Evolutionary conservation across 2,888 invertebrate genomes (phyloP), one percentile per base, ranked within the genome.

Genomic region (Drosophila maculinotata): DNA sequence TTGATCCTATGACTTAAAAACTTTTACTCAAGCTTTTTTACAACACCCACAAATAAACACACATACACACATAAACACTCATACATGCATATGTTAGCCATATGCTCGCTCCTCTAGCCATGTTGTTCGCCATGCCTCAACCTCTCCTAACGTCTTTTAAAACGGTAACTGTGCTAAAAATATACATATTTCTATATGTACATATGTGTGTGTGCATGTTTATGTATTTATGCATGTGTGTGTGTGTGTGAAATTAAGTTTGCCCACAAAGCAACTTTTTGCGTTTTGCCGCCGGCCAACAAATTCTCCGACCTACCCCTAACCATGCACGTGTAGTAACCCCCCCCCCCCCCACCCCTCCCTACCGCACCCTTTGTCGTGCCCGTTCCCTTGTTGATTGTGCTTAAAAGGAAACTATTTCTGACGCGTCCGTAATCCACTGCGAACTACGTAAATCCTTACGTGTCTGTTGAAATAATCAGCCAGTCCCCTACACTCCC

Each of bases 391-490:
- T 20, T 20, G 68, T 56, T 77, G 78, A 72, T 72, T 73, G 68
- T 53, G 72, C 74, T 20, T 20, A 20, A 60, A 77, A 86, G 62
- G 68, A 87, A 86, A 87, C 87, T 80, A 80, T 80, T 88, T 88
- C 68, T 68, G 77, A 88, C 80, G 80, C 70, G 75, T 51, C 60
- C 85, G 78, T 77, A 77, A 72, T 77, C 78, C 72, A 67, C 58
- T 77, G 64, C 49, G 15, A 58, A 56, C 87, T 77, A 87, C 79
- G 87, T 75, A 79, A 79, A 87, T 79, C 79, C 79, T 79, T 87
- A 79, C 79, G 79, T 79, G 79, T 87, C 85, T 85, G 78, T 69
- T 81, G 75, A 81, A 73, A 73, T 73, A 73, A 78, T 28, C 53
- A 58, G 51, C 41, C 47, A 44, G 33, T 12, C 30, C 25, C 56